These are phyloP conservation scores for Bubalus kerabau DNA, from an alignment of 2,113 vertebrate species.

Conservation along the genomic window DNA sequence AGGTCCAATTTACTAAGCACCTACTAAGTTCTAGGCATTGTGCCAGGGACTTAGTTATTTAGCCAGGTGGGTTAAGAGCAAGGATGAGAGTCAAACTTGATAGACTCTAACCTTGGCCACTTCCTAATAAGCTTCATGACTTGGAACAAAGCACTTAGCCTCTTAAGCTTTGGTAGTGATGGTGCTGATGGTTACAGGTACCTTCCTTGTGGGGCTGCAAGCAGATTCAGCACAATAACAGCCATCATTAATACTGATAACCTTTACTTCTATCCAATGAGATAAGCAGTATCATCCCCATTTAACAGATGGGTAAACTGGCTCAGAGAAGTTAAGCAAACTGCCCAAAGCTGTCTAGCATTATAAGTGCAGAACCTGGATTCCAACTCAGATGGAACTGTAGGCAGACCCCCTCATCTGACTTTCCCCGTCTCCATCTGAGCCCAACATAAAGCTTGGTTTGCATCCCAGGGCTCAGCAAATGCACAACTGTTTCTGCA, in stretches of 20 bases:
- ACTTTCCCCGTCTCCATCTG: neutral
- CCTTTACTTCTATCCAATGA: neutral
- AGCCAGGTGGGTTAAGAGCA: neutral
- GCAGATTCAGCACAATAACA: neutral
- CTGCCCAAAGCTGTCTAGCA: neutral
- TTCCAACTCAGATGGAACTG: neutral
- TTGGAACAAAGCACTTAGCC: neutral
- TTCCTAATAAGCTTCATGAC: neutral
- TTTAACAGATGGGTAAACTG: neutral
- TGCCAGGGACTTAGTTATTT: neutral
- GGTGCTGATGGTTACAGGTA: accelerated
- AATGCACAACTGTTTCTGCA: neutral
- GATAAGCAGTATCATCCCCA: neutral
- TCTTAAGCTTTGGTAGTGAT: neutral
- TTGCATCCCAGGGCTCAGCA: neutral
- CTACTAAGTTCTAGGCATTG: neutral
- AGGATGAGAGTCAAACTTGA: neutral
- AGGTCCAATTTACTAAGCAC: neutral
- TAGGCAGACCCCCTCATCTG: neutral
- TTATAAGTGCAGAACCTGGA: neutral
- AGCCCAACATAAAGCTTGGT: neutral
- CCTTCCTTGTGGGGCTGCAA: neutral
- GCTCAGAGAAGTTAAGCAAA: neutral
- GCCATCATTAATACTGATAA: neutral
- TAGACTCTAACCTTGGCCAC: neutral